Conservation (phyloP, 2,113 vertebrate genomes). For the Campylorhamphus procurvoides region DNA sequence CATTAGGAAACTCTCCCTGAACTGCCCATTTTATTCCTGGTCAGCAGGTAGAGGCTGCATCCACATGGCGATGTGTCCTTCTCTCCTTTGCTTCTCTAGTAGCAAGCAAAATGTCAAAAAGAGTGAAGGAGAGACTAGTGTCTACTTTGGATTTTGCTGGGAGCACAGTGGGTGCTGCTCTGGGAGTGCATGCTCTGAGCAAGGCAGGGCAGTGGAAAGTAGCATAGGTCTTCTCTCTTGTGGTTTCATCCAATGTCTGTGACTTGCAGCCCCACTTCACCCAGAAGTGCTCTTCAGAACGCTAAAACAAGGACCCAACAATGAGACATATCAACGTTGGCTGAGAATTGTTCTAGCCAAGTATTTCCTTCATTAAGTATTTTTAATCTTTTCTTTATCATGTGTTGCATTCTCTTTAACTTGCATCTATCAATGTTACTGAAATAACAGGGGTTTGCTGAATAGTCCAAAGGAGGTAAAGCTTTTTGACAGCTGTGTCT, state of each 20-base stretch:
- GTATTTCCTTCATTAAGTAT: background rate
- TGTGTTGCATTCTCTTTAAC: background rate
- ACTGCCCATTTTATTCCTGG: background rate
- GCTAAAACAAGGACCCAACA: background rate
- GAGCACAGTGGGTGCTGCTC: background rate
- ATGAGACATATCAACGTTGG: background rate
- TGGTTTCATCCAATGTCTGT: background rate
- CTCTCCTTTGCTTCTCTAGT: background rate
- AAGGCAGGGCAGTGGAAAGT: background rate
- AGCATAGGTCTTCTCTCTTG: background rate
- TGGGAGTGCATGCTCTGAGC: background rate
- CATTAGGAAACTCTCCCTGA: background rate
- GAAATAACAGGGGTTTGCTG: background rate
- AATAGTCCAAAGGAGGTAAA: background rate
- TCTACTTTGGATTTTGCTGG: background rate
- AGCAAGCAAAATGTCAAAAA: background rate
- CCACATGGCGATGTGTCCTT: accelerated
- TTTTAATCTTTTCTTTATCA: background rate
- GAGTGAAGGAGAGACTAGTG: background rate
- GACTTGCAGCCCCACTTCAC: background rate
- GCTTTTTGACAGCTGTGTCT: background rate
- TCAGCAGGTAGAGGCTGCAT: background rate
- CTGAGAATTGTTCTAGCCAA: background rate
- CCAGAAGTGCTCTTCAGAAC: background rate
- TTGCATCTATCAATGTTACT: background rate